Conservation (phyloP, 2,113 vertebrate genomes). For the Vanacampus margaritifer region DNA sequence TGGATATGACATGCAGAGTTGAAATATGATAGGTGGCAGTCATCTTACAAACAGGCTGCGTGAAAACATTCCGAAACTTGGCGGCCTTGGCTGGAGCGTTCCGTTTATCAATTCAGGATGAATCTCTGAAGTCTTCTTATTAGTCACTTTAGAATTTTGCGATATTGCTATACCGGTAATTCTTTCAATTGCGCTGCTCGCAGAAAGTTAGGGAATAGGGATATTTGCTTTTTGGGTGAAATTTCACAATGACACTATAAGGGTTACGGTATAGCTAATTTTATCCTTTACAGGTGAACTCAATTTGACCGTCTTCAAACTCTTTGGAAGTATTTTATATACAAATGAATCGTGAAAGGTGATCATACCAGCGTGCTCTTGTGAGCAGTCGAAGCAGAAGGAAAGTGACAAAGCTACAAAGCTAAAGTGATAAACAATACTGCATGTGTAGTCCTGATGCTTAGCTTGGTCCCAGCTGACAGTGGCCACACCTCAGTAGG, state of each 20-base stretch:
- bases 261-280: no score
- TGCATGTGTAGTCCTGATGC: background rate
- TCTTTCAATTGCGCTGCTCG: background rate
- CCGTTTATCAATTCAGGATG: background rate
- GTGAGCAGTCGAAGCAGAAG: background rate
- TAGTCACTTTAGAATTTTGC: background rate
- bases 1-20: conserved; percentile 31
- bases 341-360: background rate
- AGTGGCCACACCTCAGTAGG: background rate
- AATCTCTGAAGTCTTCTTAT: background rate
- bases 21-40: conserved; percentile 9
- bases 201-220: no score
- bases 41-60: conserved; percentile 1
- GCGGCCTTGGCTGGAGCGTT: background rate
- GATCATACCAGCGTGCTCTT: background rate
- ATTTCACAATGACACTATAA: background rate
- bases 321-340: background rate
- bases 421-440: background rate
- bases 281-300: background rate
- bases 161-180: background rate
- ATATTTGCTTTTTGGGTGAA: background rate
- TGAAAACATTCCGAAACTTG: conserved; percentile 6
- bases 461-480: conserved; percentile 22
- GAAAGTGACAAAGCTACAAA: background rate
- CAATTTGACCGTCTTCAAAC: background rate